Base-by-base conservation (phyloP, 92 coral and sea anemone species). In the Virgularia gustaviana region DNA sequence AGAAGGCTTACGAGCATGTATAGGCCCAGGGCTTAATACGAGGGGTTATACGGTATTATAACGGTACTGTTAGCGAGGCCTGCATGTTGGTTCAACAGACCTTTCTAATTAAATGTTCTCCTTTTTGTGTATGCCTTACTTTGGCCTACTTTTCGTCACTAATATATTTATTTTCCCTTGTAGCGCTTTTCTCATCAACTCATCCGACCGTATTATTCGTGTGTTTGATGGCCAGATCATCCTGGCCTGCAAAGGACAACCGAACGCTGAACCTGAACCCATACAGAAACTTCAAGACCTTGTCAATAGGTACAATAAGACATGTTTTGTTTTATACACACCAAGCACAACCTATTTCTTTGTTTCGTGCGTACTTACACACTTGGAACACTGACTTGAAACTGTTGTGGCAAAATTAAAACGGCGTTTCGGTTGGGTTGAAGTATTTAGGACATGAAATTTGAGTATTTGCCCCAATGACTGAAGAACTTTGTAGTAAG, bases 271-370 rank as follows among this genome's bases (percentile, higher is more conserved):
- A 41, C 99, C 99, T 12, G 99, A 94, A 78, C 99, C 99, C 15
- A 94, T 94, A 49, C 99, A 94, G 76, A 94, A 94, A 72, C 94
- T 94, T 27, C 99, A 94, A 75, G 99, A 94, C 66, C 92, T 94
- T 71, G 99, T 94, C 20, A 94, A 94, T 89, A 94, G 96, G 99
- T 94, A 47, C 22, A 38, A 16, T n/a, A n/a, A n/a, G n/a, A n/a
- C n/a, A n/a, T n/a, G n/a, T n/a, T n/a, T n/a, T n/a, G n/a, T n/a
- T n/a, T n/a, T n/a, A n/a, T n/a, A n/a, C n/a, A n/a, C n/a, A n/a
- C n/a, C n/a, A n/a, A n/a, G n/a, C n/a, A n/a, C n/a, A n/a, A n/a
- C n/a, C n/a, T n/a, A n/a, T n/a, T n/a, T n/a, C n/a, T n/a, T n/a
- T n/a, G n/a, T n/a, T n/a, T n/a, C n/a, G n/a, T n/a, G n/a, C n/a